Base-by-base conservation (phyloP, 2,888 invertebrate species). In the Cerceris rybyensis region DNA sequence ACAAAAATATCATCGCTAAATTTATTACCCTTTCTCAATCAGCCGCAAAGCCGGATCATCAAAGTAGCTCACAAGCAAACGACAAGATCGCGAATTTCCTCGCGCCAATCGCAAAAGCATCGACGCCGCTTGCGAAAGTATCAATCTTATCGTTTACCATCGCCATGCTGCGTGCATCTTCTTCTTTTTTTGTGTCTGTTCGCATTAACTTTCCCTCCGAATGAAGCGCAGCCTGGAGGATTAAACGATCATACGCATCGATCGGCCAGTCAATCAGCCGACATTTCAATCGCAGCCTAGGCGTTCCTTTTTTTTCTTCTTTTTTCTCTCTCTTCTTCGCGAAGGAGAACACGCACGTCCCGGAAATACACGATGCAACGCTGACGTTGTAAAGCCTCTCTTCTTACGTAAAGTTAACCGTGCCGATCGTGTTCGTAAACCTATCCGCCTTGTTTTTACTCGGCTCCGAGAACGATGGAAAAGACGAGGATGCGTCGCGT, bases 371-470 rank as follows among this genome's bases (percentile, higher is more conserved):
- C 46, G 42, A 11, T 14, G 50, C 43, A 49, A 49, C 41, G 16
- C 46, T 42, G 70, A 17, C 67, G 46, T 49, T 43, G 49, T 13
- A 59, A 60, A 52, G 43, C 74, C 78, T 76, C 78, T 76, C 78
- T 72, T 75, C 68, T 83, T 78, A 60, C 78, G 69, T 77, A 79
- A 81, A 59, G 41, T n/a, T 52, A 61, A 17, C 63, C 49, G 11
- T 16, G n/a, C 14, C 28, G 16, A n/a, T 8, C 70, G 54, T 42
- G 71, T 66, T 63, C 63, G 77, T 58, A 61, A 70, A 78, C 64
- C 64, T 55, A 80, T 70, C 78, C 64, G 67, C 66, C 67, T 67
- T 70, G 78, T 78, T 80, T 80, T 78, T 70, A 66, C 64, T 54
- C 17, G 66, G 54, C 16, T 39, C 8, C 50, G 55, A 17, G 61